phyloP scores from a whole-genome alignment of 2,797 vertebrate species.

The Tinamus major region DNA sequence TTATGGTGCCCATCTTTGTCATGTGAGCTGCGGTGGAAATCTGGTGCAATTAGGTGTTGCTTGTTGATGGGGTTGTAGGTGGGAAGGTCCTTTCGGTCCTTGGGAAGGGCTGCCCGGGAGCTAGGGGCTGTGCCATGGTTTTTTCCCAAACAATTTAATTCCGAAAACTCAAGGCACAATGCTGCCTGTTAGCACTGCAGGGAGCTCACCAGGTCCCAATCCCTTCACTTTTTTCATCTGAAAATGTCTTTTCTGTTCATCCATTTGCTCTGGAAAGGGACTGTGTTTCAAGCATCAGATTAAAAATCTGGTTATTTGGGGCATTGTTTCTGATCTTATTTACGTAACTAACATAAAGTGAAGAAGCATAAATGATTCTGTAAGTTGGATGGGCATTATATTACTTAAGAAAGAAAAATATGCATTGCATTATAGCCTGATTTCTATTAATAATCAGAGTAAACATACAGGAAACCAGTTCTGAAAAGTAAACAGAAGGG shows the following conservation, averaged over 20 bases:
- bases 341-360: not conserved
- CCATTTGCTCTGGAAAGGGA: not conserved
- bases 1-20: not conserved
- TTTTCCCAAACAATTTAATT: not conserved
- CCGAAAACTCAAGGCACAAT: accelerated
- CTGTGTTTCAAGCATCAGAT: not conserved
- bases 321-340: not conserved
- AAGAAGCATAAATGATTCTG: not conserved
- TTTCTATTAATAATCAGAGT: not conserved
- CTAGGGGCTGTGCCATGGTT: not conserved
- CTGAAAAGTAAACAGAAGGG: not conserved
- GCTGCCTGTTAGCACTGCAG: not conserved
- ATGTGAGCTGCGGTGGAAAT: not conserved
- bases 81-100: not conserved
- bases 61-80: not conserved
- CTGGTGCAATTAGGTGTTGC: not conserved
- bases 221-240: not conserved
- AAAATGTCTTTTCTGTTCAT: not conserved
- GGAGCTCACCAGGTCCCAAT: not conserved
- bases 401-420: not conserved
- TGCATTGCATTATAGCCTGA: not conserved
- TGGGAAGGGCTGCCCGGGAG: not conserved
- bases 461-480: not conserved
- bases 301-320: not conserved
- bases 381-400: not conserved